Percentiles rank a stretch among this genome's conserved stretches.
Conservation (phyloP, 2,797 vertebrate genomes). For the Anomalospiza imberbis region DNA sequence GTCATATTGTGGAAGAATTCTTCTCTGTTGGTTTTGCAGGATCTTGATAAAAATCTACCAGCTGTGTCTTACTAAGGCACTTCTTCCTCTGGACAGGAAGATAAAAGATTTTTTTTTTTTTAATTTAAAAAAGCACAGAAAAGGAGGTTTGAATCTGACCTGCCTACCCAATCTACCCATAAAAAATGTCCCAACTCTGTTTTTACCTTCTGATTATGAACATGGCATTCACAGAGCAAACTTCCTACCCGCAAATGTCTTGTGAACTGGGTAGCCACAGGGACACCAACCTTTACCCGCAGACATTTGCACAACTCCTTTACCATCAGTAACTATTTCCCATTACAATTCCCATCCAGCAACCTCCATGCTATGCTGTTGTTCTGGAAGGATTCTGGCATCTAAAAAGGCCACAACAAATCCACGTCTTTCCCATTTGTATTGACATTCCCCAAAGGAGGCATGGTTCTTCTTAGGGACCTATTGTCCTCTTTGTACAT, state of each 20-base stretch:
- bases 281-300: not conserved
- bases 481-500: constrained; percentile 43
- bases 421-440: not conserved
- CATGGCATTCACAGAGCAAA: not conserved
- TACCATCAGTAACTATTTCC: not conserved
- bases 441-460: constrained; percentile 35
- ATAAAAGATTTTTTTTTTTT: not conserved
- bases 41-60: not conserved
- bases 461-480: constrained; percentile 22
- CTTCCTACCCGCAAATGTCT: not conserved
- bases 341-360: not conserved
- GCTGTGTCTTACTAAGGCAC: not conserved
- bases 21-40: not conserved
- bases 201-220: not conserved
- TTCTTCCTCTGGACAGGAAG: not conserved
- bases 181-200: not conserved
- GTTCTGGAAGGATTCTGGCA: not conserved
- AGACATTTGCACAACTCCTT: not conserved
- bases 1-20: not conserved
- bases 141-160: not conserved
- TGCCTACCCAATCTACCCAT: not conserved
- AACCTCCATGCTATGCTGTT: not conserved
- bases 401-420: constrained; percentile 37
- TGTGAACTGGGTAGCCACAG: not conserved
- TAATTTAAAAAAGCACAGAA: too few relatives aligned